Evolutionary conservation across 2,888 invertebrate genomes (phyloP).

Genomic region (Litoditis marina): DNA sequence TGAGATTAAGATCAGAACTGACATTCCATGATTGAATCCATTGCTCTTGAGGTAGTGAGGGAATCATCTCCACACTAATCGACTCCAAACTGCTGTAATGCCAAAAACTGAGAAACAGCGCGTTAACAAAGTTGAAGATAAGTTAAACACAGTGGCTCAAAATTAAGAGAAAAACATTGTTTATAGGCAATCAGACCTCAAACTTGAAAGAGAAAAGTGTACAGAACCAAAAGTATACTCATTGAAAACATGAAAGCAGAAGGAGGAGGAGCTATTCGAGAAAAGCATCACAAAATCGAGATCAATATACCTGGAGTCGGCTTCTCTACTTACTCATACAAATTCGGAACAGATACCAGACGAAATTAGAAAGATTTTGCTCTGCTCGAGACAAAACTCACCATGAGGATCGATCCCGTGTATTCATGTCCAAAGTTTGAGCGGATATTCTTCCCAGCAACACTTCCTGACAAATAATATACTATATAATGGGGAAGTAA

Average conservation of each 20-base stretch:
- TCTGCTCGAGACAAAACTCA: neutral
- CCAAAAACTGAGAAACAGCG: too few species aligned
- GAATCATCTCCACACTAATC: slow-evolving; percentile 20
- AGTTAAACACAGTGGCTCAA: too few species aligned
- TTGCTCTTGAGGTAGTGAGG: slow-evolving; percentile 47
- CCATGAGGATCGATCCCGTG: slow-evolving; percentile 9
- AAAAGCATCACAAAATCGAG: too few species aligned
- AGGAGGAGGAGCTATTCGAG: too few species aligned
- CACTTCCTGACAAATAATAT: slow-evolving; percentile 15
- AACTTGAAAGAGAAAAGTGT: too few species aligned
- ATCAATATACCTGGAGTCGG: too few species aligned
- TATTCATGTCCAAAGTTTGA: slow-evolving; percentile 48
- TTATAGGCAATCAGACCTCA: neutral
- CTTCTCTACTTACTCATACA: too few species aligned
- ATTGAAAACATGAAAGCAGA: too few species aligned
- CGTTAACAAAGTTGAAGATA: too few species aligned
- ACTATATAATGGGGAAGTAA: neutral
- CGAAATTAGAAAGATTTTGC: neutral
- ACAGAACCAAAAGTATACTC: too few species aligned
- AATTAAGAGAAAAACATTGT: too few species aligned
- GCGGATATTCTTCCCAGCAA: slow-evolving; percentile 39
- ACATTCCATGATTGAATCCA: slow-evolving; percentile 58
- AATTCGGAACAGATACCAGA: too few species aligned
- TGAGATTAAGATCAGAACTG: neutral
- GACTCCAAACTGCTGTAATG: slow-evolving; percentile 19